phyloP scores from a whole-genome alignment of 2,797 vertebrate genomes.

The Enteromius unitaeniatus region DNA sequence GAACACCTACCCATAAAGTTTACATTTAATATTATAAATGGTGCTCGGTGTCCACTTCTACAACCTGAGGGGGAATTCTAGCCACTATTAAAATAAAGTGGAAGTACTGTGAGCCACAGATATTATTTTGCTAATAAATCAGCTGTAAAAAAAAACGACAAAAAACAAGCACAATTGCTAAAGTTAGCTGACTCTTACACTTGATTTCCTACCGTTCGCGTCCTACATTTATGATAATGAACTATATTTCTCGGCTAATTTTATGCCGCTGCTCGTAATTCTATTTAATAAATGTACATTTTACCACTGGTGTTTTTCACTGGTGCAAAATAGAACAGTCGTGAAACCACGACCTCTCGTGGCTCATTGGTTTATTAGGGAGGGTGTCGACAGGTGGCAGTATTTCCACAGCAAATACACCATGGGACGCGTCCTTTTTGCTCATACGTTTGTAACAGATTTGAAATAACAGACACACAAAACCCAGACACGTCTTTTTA shows the following conservation, averaged over 20 bases:
- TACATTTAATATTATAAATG: not conserved
- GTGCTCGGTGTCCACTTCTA: not conserved
- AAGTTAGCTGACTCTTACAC: not conserved
- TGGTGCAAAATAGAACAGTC: not conserved
- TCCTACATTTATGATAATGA: too few species aligned
- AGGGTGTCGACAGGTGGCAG: slow-evolving; percentile 16
- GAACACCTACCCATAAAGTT: not conserved
- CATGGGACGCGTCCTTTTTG: not conserved
- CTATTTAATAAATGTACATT: not conserved
- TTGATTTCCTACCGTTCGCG: not conserved
- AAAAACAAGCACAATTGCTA: not conserved
- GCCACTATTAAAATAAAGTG: not conserved
- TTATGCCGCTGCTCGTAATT: not conserved
- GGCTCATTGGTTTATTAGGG: not conserved
- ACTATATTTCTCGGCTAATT: not conserved
- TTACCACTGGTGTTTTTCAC: not conserved
- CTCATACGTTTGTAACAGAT: not conserved
- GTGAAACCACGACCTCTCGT: not conserved
- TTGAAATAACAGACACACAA: not conserved
- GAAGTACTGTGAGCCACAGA: not conserved
- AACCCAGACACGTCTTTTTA: not conserved
- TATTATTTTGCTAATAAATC: not conserved
- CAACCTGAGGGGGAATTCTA: not conserved
- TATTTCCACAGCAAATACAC: not conserved
- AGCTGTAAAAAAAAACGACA: not conserved